Evolutionary conservation across 2,797 vertebrate species (phyloP).

Genomic region (Hirundo rustica): DNA sequence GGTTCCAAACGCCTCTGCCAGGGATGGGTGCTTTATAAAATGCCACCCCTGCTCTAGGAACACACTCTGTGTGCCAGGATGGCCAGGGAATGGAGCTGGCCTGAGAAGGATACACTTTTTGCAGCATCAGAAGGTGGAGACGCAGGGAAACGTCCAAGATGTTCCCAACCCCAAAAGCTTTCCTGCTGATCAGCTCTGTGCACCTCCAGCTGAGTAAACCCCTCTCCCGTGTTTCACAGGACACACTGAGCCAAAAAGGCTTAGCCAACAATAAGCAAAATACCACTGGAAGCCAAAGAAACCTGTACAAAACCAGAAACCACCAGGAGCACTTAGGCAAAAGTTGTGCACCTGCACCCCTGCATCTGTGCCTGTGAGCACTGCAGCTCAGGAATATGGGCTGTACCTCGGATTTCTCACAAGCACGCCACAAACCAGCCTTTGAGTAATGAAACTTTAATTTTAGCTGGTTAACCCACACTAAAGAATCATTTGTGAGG

Average conservation of each 20-base stretch:
- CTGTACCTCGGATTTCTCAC: background rate
- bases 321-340: background rate
- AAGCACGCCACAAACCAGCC: constrained; percentile 15
- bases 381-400: background rate
- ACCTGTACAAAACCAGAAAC: background rate
- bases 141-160: background rate
- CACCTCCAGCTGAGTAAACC: background rate
- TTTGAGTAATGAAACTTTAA: constrained; percentile 55
- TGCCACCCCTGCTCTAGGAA: background rate
- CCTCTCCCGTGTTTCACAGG: background rate
- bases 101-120: background rate
- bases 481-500: constrained; percentile 20
- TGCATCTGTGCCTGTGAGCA: background rate
- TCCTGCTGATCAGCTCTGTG: background rate
- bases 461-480: constrained; percentile 44
- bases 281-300: background rate
- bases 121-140: background rate
- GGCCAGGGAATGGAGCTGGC: accelerated
- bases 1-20: background rate
- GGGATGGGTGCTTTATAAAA: background rate
- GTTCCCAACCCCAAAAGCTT: background rate
- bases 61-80: background rate
- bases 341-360: background rate
- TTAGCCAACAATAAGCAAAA: background rate
- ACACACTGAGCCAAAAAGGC: background rate